Conservation (phyloP, 2,888 invertebrate genomes). For the Bedellia somnulentella region DNA sequence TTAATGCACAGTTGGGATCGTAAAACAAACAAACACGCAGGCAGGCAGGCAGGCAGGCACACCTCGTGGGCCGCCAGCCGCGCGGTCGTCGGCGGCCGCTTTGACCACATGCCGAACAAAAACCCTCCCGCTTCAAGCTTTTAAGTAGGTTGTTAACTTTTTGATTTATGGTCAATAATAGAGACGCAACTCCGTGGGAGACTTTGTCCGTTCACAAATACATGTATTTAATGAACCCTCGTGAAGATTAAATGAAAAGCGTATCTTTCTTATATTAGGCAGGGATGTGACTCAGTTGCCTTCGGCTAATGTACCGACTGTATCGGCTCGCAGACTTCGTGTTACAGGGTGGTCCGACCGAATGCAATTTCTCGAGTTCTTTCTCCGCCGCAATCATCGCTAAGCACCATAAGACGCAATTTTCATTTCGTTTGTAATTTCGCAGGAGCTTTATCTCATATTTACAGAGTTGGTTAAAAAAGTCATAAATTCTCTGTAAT, state of each 20-base stretch:
- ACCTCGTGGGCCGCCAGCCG: conserved; percentile 14
- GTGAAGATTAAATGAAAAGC: conserved; percentile 40
- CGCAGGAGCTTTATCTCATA: conserved; percentile 4
- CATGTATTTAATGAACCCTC: conserved; percentile 54
- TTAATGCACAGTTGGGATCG: conserved; percentile 54
- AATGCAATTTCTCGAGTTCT: conserved; percentile 18
- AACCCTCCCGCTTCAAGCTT: conserved; percentile 52
- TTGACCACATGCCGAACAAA: conserved; percentile 47
- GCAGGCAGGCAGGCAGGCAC: conserved; percentile 32
- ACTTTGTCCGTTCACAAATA: conserved; percentile 46
- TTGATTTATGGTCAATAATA: conserved; percentile 62
- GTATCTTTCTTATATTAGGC: conserved; percentile 10
- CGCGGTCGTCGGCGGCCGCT: conserved; percentile 42
- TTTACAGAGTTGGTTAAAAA: conserved; percentile 4
- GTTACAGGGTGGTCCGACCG: conserved; percentile 52
- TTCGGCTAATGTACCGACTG: conserved; percentile 4
- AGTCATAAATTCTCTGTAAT: conserved; percentile 3
- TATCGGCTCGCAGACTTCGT: too few relatives aligned
- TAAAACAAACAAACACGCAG: conserved; percentile 55
- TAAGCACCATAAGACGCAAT: conserved; percentile 13
- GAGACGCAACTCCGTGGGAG: conserved; percentile 59
- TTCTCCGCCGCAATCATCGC: conserved; percentile 11
- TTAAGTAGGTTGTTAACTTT: conserved; percentile 62
- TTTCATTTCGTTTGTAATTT: conserved; percentile 7
- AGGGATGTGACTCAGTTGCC: not conserved